phyloP scores from a whole-genome alignment of 1,140 invertebrate genomes.

The Bombyx mandarina region DNA sequence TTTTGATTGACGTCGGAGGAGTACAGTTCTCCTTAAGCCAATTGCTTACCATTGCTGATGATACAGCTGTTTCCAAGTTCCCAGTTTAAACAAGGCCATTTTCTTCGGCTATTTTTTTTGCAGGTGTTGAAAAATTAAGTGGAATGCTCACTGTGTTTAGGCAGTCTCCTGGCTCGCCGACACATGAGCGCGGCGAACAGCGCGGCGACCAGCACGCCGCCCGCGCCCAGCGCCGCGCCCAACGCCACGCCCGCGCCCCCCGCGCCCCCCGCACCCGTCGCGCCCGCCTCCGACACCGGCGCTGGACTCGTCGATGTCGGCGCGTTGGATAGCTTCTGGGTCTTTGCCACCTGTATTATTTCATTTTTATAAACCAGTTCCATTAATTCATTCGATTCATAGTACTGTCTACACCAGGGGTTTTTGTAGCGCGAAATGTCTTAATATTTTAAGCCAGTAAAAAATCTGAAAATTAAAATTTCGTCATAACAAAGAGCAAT shows the following conservation, averaged over 20 bases:
- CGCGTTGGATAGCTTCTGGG: background rate
- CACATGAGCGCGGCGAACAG: slow-evolving; percentile 46
- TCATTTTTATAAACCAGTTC: too few species aligned
- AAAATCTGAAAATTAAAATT: too few species aligned
- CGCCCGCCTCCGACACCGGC: background rate
- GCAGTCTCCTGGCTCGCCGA: slow-evolving; percentile 29
- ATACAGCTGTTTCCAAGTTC: too few species aligned
- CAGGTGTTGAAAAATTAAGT: background rate
- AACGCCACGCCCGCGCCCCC: background rate
- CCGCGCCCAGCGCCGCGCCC: slow-evolving; percentile 11
- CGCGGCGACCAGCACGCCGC: slow-evolving; percentile 15
- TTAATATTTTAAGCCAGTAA: too few species aligned
- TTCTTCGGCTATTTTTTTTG: too few species aligned
- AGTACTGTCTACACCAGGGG: too few species aligned
- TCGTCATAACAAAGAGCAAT: too few species aligned
- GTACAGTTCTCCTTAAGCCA: background rate
- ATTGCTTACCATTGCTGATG: slow-evolving; percentile 19
- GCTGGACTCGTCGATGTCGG: background rate
- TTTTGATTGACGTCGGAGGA: too few species aligned
- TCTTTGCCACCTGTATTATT: background rate
- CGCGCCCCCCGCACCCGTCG: background rate
- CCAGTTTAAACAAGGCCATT: too few species aligned
- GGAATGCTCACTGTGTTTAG: slow-evolving; percentile 30
- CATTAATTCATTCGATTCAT: too few species aligned
- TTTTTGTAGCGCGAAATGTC: too few species aligned